phyloP scores from a whole-genome alignment of 1,140 invertebrate genomes.

The Zophobas morio region DNA sequence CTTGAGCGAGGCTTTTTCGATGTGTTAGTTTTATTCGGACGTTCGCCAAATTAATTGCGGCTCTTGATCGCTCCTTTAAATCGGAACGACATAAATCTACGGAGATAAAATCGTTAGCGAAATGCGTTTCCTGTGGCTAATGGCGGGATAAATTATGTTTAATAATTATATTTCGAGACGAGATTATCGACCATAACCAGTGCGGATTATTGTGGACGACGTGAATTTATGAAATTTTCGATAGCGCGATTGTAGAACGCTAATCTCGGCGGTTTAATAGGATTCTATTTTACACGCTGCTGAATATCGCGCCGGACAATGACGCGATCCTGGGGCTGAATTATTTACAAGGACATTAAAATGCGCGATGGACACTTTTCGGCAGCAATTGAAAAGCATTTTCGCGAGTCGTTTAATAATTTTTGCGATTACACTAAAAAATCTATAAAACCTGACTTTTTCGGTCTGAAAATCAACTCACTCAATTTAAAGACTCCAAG shows the following conservation, averaged over 20 bases:
- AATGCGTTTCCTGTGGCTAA: slow-evolving; percentile 47
- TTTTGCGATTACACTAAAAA: too few relatives aligned
- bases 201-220: slow-evolving; percentile 15
- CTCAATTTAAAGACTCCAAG: too few relatives aligned
- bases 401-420: too few relatives aligned
- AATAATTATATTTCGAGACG: slow-evolving; percentile 45
- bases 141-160: slow-evolving; percentile 41
- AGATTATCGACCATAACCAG: slow-evolving; percentile 38
- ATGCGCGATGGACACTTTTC: background rate
- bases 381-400: too few relatives aligned
- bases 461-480: too few relatives aligned
- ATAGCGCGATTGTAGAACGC: slow-evolving; percentile 17
- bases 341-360: slow-evolving; percentile 16
- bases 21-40: slow-evolving; percentile 32
- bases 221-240: slow-evolving; percentile 41
- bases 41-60: background rate
- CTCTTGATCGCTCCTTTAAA: slow-evolving; percentile 20
- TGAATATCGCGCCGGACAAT: slow-evolving; percentile 21
- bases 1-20: slow-evolving; percentile 26
- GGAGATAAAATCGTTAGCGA: slow-evolving; percentile 40
- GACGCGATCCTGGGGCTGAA: slow-evolving; percentile 9
- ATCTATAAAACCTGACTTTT: too few relatives aligned
- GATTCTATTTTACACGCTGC: slow-evolving; percentile 30
- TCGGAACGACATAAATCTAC: slow-evolving; percentile 28
- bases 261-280: slow-evolving; percentile 37